Evolutionary conservation across 1,140 invertebrate species (phyloP).

Genomic region (Saccostrea glomerata): DNA sequence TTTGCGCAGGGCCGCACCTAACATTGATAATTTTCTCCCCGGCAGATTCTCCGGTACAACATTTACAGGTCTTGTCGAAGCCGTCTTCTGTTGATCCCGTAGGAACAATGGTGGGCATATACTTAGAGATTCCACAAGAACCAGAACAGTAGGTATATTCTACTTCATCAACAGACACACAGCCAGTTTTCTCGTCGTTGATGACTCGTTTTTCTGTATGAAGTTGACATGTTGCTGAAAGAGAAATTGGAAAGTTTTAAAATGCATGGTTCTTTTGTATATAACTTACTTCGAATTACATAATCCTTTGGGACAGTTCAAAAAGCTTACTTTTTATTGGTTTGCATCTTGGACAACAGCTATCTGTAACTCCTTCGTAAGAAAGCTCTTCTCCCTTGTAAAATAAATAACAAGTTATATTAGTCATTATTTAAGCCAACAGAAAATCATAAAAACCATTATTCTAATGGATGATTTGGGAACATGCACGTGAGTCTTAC

Average conservation of each 20-base stretch:
- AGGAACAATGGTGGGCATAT: neutral
- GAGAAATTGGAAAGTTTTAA: neutral
- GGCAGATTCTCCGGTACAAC: neutral
- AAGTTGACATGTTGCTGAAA: neutral
- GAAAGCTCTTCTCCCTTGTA: neutral
- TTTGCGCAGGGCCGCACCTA: neutral
- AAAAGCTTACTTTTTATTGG: neutral
- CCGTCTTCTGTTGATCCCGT: neutral
- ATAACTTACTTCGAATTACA: too few species aligned
- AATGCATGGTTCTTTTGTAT: neutral
- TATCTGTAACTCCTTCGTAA: neutral
- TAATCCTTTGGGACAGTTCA: neutral
- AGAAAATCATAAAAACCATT: neutral
- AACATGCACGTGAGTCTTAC: neutral
- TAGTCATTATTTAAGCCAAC: too few species aligned
- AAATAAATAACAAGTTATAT: neutral
- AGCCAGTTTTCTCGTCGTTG: neutral
- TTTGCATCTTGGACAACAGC: neutral
- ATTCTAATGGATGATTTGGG: neutral
- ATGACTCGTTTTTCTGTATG: conserved; percentile 16
- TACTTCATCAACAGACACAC: neutral
- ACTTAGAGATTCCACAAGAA: neutral
- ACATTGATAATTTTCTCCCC: neutral
- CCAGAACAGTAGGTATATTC: conserved; percentile 11
- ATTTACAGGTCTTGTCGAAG: conserved; percentile 21